Percentiles rank a stretch among this genome's conserved stretches.
phyloP scores from a whole-genome alignment of 2,113 vertebrate genomes.

The Hirundichthys speculiger region DNA sequence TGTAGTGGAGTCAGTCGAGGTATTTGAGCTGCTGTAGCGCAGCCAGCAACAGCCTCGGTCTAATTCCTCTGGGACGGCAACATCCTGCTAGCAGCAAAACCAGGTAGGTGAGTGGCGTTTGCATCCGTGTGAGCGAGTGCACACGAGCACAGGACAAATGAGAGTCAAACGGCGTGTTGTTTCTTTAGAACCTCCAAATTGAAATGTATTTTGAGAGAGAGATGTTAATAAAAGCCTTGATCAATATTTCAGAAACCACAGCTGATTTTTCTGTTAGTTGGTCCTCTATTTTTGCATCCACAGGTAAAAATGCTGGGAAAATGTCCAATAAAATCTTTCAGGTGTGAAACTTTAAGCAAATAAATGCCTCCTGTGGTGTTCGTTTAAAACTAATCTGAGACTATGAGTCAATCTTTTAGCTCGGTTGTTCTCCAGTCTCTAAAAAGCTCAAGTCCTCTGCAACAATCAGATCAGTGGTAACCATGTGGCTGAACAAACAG shows the following conservation, averaged over 20 bases:
- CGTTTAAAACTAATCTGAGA: too few relatives aligned
- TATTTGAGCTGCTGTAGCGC: slow-evolving; percentile 69
- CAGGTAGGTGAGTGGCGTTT: slow-evolving; percentile 39
- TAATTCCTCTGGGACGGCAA: slow-evolving; percentile 69
- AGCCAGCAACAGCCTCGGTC: slow-evolving; percentile 65
- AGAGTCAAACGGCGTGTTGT: slow-evolving; percentile 41
- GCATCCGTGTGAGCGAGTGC: slow-evolving; percentile 3
- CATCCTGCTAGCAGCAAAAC: slow-evolving; percentile 60
- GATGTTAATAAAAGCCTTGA: slow-evolving; percentile 59
- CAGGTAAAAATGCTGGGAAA: slow-evolving; percentile 22
- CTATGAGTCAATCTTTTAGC: too few relatives aligned
- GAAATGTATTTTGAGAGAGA: slow-evolving; percentile 53
- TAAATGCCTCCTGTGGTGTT: slow-evolving; percentile 5
- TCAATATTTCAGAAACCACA: slow-evolving; percentile 55
- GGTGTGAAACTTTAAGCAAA: not conserved
- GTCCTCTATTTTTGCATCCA: slow-evolving; percentile 19
- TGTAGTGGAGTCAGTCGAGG: slow-evolving; percentile 60
- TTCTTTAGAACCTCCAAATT: slow-evolving; percentile 45
- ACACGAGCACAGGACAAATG: slow-evolving; percentile 1
- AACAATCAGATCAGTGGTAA: not conserved
- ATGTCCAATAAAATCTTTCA: slow-evolving; percentile 16
- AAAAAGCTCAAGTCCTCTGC: not conserved
- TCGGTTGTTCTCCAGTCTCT: too few relatives aligned
- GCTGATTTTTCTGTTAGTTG: slow-evolving; percentile 50
- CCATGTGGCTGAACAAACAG: slow-evolving; percentile 2